A percentile compares a stretch with the other conserved stretches of the same genome.
Evolutionary conservation across 2,888 invertebrate genomes (phyloP).

Genomic region (Hirudinaria manillensis): DNA sequence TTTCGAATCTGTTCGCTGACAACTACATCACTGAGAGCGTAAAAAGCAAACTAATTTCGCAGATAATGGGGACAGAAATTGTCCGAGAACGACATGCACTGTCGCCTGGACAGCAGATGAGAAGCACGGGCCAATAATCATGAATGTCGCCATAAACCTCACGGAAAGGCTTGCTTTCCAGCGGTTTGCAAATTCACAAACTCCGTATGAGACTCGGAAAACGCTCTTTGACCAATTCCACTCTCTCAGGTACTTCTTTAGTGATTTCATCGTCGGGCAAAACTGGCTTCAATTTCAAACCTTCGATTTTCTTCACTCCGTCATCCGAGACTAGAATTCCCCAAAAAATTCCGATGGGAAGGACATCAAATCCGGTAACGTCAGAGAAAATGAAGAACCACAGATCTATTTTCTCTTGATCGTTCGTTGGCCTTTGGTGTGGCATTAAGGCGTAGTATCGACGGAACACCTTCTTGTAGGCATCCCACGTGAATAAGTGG

Average conservation of each 20-base stretch:
- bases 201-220: constrained; percentile 14
- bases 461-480: constrained; percentile 35
- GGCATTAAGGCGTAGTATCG: constrained; percentile 14
- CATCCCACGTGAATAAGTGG: constrained; percentile 35
- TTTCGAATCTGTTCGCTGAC: no score
- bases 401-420: constrained; percentile 40
- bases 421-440: constrained; percentile 25
- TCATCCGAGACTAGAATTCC: constrained; percentile 38
- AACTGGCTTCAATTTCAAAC: constrained; percentile 29
- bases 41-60: no score
- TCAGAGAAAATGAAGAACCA: constrained; percentile 40
- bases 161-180: no score
- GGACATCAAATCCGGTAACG: constrained; percentile 35
- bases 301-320: constrained; percentile 17
- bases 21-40: no score
- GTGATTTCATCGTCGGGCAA: constrained; percentile 39
- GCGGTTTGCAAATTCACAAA: background rate
- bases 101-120: no score
- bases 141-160: no score
- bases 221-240: background rate
- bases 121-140: no score
- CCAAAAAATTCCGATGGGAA: constrained; percentile 41
- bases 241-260: constrained; percentile 31
- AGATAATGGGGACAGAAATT: no score
- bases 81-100: no score